Base-by-base conservation (phyloP, 2,113 vertebrate species). In the Typhlomys cinereus region DNA sequence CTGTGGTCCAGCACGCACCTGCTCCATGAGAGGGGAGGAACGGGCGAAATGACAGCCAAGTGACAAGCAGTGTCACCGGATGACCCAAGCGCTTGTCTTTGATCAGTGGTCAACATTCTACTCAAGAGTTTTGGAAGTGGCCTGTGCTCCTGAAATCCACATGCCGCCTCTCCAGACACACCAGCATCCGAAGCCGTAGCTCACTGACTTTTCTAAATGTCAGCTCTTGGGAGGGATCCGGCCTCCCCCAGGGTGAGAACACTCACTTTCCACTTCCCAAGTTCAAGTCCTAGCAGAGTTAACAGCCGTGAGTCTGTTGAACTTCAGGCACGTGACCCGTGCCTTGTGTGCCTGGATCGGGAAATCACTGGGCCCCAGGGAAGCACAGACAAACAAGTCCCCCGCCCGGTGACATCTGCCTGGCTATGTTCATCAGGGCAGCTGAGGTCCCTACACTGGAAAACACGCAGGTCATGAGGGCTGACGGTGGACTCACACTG, bases 381-480 rank as follows among this genome's bases (percentile, higher is more conserved):
- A 83, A 73, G 73, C 64, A 66, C 75, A 69, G 21, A 76, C 7
- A 36, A 62, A 36, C 25, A n/a, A n/a, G n/a, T n/a, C n/a, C n/a
- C n/a, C n/a, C n/a, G n/a, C n/a, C n/a, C n/a, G n/a, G n/a, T 52
- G 73, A 36, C 54, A 11, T 0, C 0, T 1, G 1, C 9, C 13
- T 1, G 3, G 54, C 70, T 75, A 14, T 52, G 27, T 61, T 61
- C 20, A 67, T 9, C 36, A 52, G 44, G 29, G 27, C 4, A 27
- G 7, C 46, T 31, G 57, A 73, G 36, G 31, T 48, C 70, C 54
- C 64, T 54, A 66, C 59, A 61, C 0, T 44, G 85, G 41, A 75
- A 88, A 27, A 5, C 23, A 4, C 50, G 62, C 41, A 4, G 11
- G 4, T 4, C 39, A 31, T 7, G 27, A n/a, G 29, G 36, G 7